phyloP scores from a whole-genome alignment of 2,888 invertebrate genomes.

The Hirtodrosophila cameraria region DNA sequence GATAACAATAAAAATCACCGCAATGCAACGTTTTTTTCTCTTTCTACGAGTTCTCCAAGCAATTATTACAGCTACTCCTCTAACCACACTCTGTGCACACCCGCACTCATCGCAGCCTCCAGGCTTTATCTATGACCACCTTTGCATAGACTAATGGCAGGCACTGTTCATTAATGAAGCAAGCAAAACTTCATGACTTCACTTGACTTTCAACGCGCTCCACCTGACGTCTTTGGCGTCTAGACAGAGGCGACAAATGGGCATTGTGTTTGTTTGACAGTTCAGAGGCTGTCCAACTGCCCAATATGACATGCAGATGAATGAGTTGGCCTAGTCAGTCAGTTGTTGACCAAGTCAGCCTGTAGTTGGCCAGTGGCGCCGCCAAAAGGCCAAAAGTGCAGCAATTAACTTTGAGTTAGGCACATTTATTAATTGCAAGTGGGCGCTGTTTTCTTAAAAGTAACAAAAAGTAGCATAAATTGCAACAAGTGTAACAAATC shows the following conservation, averaged over 20 bases:
- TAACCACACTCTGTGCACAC: slow-evolving; percentile 33
- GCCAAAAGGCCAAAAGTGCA: slow-evolving; percentile 33
- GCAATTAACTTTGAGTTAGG: no score
- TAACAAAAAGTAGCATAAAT: neutral
- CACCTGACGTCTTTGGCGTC: slow-evolving; percentile 11
- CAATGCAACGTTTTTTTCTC: slow-evolving; percentile 13
- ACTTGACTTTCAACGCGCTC: slow-evolving; percentile 38
- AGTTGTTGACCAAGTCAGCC: no score
- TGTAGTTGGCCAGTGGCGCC: slow-evolving; percentile 27
- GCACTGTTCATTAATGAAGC: slow-evolving; percentile 59
- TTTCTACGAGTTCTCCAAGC: slow-evolving; percentile 34
- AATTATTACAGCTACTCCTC: slow-evolving; percentile 57
- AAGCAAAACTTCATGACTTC: slow-evolving; percentile 57
- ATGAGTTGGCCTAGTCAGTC: no score
- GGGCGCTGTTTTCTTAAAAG: neutral
- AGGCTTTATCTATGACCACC: slow-evolving; percentile 28
- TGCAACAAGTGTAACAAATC: neutral
- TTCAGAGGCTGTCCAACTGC: neutral
- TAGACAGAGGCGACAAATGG: slow-evolving; percentile 44
- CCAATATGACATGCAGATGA: slow-evolving; percentile 47
- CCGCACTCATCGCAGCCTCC: slow-evolving; percentile 32
- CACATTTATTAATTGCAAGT: slow-evolving; percentile 15
- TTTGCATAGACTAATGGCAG: slow-evolving; percentile 45
- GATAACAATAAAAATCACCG: slow-evolving; percentile 34
- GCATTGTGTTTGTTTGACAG: slow-evolving; percentile 50